Conservation (phyloP, 2,113 vertebrate species). For the Paramormyrops kingsleyae region DNA sequence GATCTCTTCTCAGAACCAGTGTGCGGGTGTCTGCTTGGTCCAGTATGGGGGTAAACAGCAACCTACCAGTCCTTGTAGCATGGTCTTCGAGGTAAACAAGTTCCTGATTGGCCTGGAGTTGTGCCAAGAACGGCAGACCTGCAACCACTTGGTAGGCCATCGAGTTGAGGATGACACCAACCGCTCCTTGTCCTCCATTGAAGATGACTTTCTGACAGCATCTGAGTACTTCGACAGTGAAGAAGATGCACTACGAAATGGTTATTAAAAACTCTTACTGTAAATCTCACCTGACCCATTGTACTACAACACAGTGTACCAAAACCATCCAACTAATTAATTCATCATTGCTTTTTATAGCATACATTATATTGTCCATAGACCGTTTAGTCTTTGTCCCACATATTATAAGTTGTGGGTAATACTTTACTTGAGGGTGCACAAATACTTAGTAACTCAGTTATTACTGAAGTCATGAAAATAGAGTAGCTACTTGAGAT, state of each 20-base stretch:
- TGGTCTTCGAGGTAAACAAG: conserved; percentile 93
- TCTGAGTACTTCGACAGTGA: conserved; percentile 89
- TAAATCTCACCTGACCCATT: neutral
- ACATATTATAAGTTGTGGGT: neutral
- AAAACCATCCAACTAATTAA: neutral
- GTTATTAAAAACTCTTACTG: conserved; percentile 46
- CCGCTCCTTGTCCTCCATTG: conserved; percentile 88
- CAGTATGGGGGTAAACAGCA: conserved; percentile 68
- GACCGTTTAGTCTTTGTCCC: neutral
- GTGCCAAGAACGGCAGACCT: conserved; percentile 72
- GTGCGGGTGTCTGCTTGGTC: conserved; percentile 81
- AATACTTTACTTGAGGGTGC: neutral
- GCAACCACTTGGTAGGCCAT: conserved; percentile 49
- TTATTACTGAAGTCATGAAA: neutral
- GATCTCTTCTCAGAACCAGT: conserved; percentile 58
- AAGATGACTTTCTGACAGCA: conserved; percentile 92
- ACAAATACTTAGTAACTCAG: neutral
- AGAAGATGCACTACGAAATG: conserved; percentile 70
- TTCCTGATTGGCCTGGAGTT: conserved; percentile 87
- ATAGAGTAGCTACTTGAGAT: neutral
- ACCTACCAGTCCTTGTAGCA: conserved; percentile 62
- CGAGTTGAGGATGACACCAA: conserved; percentile 87
- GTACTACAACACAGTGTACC: neutral
- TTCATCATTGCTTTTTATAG: neutral
- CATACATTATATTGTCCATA: neutral